Base-by-base conservation (phyloP, 2,888 invertebrate species). In the Augiades crinisus region DNA sequence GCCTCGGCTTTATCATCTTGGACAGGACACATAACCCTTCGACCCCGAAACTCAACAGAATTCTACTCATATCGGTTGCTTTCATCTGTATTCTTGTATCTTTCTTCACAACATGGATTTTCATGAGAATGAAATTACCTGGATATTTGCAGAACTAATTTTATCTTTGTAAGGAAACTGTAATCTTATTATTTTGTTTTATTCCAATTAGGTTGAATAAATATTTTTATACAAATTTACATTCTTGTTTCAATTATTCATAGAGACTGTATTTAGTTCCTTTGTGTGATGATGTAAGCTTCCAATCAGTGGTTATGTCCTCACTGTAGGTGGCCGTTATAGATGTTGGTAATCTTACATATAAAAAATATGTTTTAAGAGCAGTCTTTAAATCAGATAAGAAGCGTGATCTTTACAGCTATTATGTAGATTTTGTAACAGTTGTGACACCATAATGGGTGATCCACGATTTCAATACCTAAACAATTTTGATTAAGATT, bases 121-220 rank as follows among this genome's bases (percentile, higher is more conserved):
- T 99, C 78, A 99, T 99, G 98, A 92, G 96, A 66, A 99, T 99
- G 97, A 99, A 99, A 87, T 81, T 99, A 62, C 99, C 99, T 72
- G 94, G 94, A 36, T 95, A 95, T 74, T 81, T 95, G 62, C 94
- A 94, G 64, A 92, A 91, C 62, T 92, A 87, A 84, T 57, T 61
- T 46, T 36, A 13, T 17, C 17, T 5, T 5, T 27, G 10, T 54
- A 53, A 53, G 34, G 30, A 38, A 16, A 31, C 19, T 22, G 10
- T 19, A 22, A 47, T 40, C 14, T 46, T 36, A 44, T 17, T 70
- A 67, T 64, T 16, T 0, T 37, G 1, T 47, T 16, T 24, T 34
- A 49, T 41, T 49, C 33, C 40, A n/a, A 16, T 41, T 74, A 72
- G 68, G 66, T 74, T 72, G 61, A 80, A 71, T 81, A 78, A 78